These are phyloP conservation scores for Semibalanus balanoides DNA, from an alignment of 1,140 invertebrate genomes.

Conservation along the genomic window DNA sequence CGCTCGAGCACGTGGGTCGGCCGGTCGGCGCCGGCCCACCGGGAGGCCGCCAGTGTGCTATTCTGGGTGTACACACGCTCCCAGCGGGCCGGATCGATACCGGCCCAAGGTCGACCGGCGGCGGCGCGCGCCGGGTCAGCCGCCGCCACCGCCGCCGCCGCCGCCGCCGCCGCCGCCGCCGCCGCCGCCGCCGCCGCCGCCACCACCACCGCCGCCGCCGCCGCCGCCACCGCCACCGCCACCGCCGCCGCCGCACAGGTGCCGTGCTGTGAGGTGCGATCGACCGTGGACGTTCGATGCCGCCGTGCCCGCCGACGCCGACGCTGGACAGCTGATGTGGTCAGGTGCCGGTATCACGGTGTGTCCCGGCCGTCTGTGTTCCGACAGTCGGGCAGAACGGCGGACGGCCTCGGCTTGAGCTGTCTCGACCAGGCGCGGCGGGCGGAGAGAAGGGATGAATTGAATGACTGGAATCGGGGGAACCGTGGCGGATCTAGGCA, in stretches of 20 bases:
- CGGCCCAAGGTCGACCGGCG: not conserved
- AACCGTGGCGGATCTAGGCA: too few species aligned
- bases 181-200: too few species aligned
- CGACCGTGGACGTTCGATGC: not conserved
- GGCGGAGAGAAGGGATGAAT: too few species aligned
- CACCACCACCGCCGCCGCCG: too few species aligned
- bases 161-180: too few species aligned
- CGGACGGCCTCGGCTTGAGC: too few species aligned
- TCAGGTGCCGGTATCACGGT: not conserved
- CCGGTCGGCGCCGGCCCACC: not conserved
- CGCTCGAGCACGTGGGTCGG: not conserved
- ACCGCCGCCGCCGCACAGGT: too few species aligned
- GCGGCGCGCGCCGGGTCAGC: not conserved
- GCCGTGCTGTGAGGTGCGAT: not conserved
- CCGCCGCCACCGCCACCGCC: too few species aligned
- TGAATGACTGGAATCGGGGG: too few species aligned
- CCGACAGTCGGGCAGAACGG: too few species aligned
- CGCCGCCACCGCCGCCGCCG: too few species aligned
- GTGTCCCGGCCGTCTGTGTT: not conserved
- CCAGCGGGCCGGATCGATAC: not conserved
- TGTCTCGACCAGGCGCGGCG: too few species aligned
- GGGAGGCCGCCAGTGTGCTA: not conserved
- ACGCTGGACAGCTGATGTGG: conserved; percentile 6
- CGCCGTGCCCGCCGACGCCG: not conserved
- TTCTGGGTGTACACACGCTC: not conserved